phyloP scores from a whole-genome alignment of 2,797 vertebrate genomes.

The Harpagifer antarcticus region DNA sequence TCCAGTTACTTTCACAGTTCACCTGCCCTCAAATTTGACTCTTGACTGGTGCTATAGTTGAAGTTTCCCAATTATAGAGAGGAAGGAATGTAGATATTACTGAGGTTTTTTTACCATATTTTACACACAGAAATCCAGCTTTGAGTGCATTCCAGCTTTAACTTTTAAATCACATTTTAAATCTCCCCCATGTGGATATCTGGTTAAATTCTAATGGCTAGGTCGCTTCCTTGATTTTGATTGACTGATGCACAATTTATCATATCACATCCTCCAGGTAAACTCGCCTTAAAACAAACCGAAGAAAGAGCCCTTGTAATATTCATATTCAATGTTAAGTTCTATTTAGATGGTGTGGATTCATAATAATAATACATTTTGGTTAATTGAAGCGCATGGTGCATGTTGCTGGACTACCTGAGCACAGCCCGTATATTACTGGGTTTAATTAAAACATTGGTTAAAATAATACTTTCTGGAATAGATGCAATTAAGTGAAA shows the following conservation, averaged over 20 bases:
- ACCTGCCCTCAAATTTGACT: not conserved
- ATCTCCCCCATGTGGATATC: too few species aligned
- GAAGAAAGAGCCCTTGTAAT: too few species aligned
- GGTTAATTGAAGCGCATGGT: conserved; percentile 12
- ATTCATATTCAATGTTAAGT: conserved; percentile 12
- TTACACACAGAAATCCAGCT: too few species aligned
- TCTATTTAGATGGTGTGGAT: conserved; percentile 10
- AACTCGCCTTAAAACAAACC: too few species aligned
- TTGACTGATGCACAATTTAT: too few species aligned
- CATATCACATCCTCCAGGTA: too few species aligned
- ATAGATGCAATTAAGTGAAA: not conserved
- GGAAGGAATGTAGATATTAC: not conserved
- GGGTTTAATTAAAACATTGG: not conserved
- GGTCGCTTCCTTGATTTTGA: too few species aligned
- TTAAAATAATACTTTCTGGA: not conserved
- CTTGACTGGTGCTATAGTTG: too few species aligned
- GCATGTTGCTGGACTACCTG: conserved; percentile 5
- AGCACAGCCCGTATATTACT: not conserved
- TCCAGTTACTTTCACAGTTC: not conserved
- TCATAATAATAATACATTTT: not conserved
- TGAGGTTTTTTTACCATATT: too few species aligned
- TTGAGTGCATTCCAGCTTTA: too few species aligned
- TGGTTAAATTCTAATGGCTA: too few species aligned
- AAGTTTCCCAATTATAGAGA: not conserved
- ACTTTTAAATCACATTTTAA: too few species aligned